Percentiles rank a stretch among this genome's conserved stretches.
These are phyloP conservation scores for Heterocephalus glaber DNA, from an alignment of 2,113 vertebrate species.

Conservation along the genomic window DNA sequence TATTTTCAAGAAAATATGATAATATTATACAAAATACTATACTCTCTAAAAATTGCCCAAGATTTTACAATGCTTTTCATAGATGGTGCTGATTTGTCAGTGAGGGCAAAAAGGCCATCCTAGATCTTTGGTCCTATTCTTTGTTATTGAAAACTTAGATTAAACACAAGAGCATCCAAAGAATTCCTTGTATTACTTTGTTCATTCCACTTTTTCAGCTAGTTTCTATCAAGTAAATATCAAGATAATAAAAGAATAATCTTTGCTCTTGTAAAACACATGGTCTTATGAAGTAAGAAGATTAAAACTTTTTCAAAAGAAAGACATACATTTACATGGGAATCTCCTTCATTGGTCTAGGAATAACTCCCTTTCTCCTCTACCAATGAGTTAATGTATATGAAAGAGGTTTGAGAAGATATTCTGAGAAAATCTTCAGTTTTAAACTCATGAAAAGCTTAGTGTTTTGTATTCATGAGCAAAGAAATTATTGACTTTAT, in stretches of 20 bases:
- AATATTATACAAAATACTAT: background rate
- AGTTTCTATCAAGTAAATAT: background rate
- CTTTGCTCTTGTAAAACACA: background rate
- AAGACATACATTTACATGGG: background rate
- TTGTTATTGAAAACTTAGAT: conserved; percentile 23
- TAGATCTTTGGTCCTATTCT: background rate
- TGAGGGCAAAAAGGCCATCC: background rate
- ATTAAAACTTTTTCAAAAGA: background rate
- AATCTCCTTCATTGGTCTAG: background rate
- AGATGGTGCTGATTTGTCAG: background rate
- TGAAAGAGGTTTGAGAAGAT: background rate
- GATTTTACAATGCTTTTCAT: background rate
- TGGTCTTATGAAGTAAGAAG: background rate
- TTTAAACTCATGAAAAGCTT: conserved; percentile 12
- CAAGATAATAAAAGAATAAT: background rate
- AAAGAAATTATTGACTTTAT: conserved; percentile 23
- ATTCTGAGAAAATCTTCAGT: background rate
- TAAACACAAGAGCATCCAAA: background rate
- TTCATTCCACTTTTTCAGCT: background rate
- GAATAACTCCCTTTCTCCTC: background rate
- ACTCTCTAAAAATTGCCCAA: conserved; percentile 19
- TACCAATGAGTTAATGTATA: background rate
- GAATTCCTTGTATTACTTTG: background rate
- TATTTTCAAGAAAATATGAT: background rate
- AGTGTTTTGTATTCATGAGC: background rate